Evolutionary conservation across 2,888 invertebrate species (phyloP).

Genomic region (Macrophya annulata): DNA sequence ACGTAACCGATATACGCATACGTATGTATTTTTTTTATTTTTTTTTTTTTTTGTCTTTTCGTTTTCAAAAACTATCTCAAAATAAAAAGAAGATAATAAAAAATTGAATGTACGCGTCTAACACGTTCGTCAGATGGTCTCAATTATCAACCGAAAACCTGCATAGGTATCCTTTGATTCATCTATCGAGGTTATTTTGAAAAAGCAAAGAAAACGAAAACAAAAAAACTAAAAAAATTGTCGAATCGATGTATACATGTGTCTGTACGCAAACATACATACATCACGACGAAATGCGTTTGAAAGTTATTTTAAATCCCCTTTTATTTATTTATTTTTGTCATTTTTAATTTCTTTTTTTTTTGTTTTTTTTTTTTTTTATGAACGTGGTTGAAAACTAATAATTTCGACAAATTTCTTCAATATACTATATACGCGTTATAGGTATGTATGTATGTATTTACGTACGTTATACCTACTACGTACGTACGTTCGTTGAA

Average conservation of each 20-base stretch:
- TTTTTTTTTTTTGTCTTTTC: too few relatives aligned
- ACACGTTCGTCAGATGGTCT: not conserved
- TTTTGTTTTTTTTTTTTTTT: not conserved
- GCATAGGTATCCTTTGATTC: not conserved
- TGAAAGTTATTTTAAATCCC: not conserved
- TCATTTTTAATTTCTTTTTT: too few relatives aligned
- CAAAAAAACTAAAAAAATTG: not conserved
- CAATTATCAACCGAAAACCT: not conserved
- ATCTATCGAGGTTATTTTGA: not conserved
- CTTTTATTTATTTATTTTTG: too few relatives aligned
- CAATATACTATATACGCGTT: slow-evolving; percentile 9
- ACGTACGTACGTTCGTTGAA: not conserved
- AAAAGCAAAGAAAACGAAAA: too few relatives aligned
- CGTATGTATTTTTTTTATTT: not conserved
- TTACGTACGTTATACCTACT: too few relatives aligned
- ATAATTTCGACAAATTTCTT: not conserved
- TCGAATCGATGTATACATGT: not conserved
- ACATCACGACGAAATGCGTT: not conserved
- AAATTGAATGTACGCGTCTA: not conserved
- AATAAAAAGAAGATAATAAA: not conserved
- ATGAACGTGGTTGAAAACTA: not conserved
- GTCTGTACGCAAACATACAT: not conserved
- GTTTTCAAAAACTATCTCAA: not conserved
- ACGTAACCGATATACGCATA: not conserved
- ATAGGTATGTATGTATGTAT: not conserved